A percentile compares a stretch with the other conserved stretches of the same genome.
These are phyloP conservation scores for Aricia artaxerxes DNA, from an alignment of 2,888 invertebrate species.

Conservation along the genomic window DNA sequence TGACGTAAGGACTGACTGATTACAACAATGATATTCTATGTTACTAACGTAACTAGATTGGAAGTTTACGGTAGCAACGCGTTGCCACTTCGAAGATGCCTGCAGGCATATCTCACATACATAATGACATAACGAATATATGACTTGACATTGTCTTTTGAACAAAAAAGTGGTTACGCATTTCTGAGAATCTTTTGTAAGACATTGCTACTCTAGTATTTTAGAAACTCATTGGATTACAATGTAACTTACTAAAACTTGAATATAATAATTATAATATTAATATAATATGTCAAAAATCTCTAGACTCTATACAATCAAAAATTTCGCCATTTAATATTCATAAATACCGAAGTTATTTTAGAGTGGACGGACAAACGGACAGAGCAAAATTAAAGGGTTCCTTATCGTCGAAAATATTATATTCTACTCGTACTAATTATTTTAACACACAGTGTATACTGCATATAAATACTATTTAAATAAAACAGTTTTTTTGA, in stretches of 20 bases:
- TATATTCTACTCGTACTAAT: background rate
- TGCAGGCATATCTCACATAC: too few relatives aligned
- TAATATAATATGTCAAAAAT: background rate
- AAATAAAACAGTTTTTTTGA: background rate
- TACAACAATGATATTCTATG: too few relatives aligned
- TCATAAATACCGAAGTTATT: background rate
- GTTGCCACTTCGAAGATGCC: too few relatives aligned
- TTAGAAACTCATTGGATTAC: too few relatives aligned
- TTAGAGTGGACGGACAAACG: background rate
- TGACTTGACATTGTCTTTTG: too few relatives aligned
- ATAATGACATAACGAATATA: too few relatives aligned
- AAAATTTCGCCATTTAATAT: background rate
- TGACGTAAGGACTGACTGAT: background rate
- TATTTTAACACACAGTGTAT: background rate
- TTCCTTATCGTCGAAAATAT: background rate
- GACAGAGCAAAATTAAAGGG: background rate
- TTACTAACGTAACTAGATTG: too few relatives aligned
- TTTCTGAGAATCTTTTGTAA: too few relatives aligned
- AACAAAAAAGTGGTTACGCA: too few relatives aligned
- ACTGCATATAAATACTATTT: background rate
- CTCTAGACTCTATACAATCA: background rate
- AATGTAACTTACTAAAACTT: background rate
- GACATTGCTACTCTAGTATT: too few relatives aligned
- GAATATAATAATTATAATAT: background rate
- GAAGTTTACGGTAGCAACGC: too few relatives aligned